Evolutionary conservation across 2,113 vertebrate species (phyloP), one percentile per base, ranked within the genome.

Genomic region (Indri indri): DNA sequence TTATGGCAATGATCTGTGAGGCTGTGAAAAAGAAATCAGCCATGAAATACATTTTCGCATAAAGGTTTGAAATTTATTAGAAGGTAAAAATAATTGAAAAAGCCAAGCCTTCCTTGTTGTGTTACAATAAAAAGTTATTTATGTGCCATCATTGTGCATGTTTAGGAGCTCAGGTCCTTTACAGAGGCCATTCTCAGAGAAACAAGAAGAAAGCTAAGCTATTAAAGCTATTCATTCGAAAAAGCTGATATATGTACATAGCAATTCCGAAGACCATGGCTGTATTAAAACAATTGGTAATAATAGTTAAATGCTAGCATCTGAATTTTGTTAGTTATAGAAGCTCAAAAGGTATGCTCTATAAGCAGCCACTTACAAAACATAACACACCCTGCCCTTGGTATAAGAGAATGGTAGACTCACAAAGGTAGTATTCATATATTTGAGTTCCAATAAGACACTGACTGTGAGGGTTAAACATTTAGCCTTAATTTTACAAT

Each of bases 11-110:
- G 81, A 40, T 91, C 8, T 90, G 71, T 47, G 77, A 59, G 90
- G 30, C 90, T 70, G 17, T 45, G 70, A 63, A 90, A 88, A 92
- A 88, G 90, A 40, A 95, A 79, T 70, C 84, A n/a, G 66, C 45
- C 16, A 2, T 63, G 92, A 96, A 94, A 95, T 90, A 63, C 84
- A 94, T 85, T 96, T 97, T 96, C 92, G 81, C 93, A 92, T 96
- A 85, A 97, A 97, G 66, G 40, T 68, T 79, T 76, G 32, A 91
- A 92, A 80, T 94, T 66, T 96, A 94, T 86, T 89, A 74, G 76
- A 34, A 81, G 91, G 57, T 86, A 91, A 91, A 93, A 90, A 88
- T 91, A 90, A 97, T 91, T 93, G 86, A 66, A 89, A 95, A 92
- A 42, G 71, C 91, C 5, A 32, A 82, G 52, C 94, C 73, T 73